Evolutionary conservation across 2,113 vertebrate genomes (phyloP).

Genomic region (Regulus satrapa): DNA sequence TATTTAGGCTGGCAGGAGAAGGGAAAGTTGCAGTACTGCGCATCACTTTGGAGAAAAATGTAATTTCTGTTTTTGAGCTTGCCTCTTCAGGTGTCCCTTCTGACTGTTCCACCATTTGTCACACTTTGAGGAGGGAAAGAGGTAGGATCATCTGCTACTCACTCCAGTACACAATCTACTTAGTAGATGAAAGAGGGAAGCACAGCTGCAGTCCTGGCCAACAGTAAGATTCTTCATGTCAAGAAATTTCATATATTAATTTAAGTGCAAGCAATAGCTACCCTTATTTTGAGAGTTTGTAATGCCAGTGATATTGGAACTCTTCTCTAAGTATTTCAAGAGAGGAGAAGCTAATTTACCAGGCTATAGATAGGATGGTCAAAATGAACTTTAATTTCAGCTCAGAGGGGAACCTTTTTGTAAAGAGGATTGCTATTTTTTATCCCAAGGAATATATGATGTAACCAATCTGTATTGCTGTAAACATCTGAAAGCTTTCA

Average conservation of each 20-base stretch:
- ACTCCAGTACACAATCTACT: not conserved
- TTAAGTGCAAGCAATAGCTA: not conserved
- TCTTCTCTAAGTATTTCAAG: not conserved
- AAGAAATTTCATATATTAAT: not conserved
- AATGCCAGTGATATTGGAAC: not conserved
- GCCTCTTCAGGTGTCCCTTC: not conserved
- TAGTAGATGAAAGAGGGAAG: not conserved
- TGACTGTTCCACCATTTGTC: not conserved
- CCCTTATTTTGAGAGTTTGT: not conserved
- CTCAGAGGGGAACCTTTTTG: not conserved
- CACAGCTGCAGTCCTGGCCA: not conserved
- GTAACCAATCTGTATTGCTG: not conserved
- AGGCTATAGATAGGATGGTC: not conserved
- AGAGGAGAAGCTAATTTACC: conserved; percentile 24
- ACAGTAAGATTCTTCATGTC: not conserved
- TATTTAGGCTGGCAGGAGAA: not conserved
- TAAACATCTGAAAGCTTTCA: not conserved
- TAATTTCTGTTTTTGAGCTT: not conserved
- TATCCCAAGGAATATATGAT: not conserved
- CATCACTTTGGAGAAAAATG: not conserved
- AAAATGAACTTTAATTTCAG: conserved; percentile 21
- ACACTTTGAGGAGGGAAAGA: not conserved
- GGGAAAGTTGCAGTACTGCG: not conserved
- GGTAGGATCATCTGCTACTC: not conserved
- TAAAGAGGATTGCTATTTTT: not conserved